phyloP scores from a whole-genome alignment of 1,140 invertebrate genomes.

The Heliothis virescens region DNA sequence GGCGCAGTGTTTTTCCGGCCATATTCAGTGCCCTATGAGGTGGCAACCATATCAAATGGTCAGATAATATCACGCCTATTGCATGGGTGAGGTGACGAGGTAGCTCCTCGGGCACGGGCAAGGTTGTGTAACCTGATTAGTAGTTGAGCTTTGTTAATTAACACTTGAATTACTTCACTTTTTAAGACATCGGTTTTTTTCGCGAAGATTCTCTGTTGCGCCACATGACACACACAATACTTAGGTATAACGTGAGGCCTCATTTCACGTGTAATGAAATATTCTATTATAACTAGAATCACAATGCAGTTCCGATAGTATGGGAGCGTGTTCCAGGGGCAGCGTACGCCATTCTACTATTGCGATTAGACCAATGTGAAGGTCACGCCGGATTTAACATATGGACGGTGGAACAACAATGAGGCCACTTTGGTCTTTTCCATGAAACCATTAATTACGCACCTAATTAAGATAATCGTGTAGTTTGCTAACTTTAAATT shows the following conservation, averaged over 20 bases:
- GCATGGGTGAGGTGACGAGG: conserved; percentile 23
- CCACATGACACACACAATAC: conserved; percentile 14
- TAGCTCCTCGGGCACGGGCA: conserved; percentile 20
- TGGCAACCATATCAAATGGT: conserved; percentile 53
- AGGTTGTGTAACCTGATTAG: conserved; percentile 43
- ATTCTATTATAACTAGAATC: conserved; percentile 47
- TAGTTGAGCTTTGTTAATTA: conserved; percentile 24
- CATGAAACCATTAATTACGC: conserved; percentile 51
- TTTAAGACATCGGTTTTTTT: background rate
- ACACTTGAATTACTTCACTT: conserved; percentile 3
- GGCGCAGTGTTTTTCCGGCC: conserved; percentile 53
- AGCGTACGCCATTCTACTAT: conserved; percentile 55
- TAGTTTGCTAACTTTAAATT: background rate
- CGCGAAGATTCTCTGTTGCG: background rate
- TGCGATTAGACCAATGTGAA: conserved; percentile 63
- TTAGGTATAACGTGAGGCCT: conserved; percentile 7
- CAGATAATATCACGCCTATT: conserved; percentile 58
- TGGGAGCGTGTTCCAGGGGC: conserved; percentile 38
- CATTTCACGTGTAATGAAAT: conserved; percentile 41
- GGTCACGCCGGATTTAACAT: conserved; percentile 70
- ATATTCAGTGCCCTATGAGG: conserved; percentile 58
- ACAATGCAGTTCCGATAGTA: conserved; percentile 46
- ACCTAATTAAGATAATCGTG: conserved; percentile 48
- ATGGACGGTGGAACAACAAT: conserved; percentile 60
- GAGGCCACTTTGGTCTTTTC: conserved; percentile 54